Conservation (phyloP, 2,113 vertebrate genomes). For the Nerophis ophidion region DNA sequence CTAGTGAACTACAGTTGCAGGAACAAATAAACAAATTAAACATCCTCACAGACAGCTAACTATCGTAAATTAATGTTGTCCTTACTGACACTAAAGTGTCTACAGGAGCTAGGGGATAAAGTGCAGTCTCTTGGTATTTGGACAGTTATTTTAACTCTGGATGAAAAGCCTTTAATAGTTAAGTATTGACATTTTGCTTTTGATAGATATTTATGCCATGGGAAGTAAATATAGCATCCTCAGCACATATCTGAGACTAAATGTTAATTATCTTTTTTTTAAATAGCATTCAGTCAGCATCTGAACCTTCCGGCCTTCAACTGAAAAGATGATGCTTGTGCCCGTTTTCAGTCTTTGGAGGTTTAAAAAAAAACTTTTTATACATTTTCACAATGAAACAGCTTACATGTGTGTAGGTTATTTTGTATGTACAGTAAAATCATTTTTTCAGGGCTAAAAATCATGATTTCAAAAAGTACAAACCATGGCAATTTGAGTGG, state of each 20-base stretch:
- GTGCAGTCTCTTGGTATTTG: conserved; percentile 33
- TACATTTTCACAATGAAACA: too few species aligned
- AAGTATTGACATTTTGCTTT: conserved; percentile 10
- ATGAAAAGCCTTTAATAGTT: neutral
- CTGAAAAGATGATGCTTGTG: neutral
- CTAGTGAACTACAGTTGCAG: neutral
- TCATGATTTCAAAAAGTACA: too few species aligned
- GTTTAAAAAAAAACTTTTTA: too few species aligned
- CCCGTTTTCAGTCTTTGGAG: neutral
- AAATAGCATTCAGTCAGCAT: neutral
- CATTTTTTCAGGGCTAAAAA: too few species aligned
- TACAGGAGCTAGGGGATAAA: conserved; percentile 16
- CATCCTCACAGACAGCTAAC: neutral
- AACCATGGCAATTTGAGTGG: too few species aligned
- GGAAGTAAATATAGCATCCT: neutral
- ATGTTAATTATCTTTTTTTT: neutral
- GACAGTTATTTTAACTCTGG: conserved; percentile 8
- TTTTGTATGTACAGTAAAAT: too few species aligned
- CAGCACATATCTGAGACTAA: neutral
- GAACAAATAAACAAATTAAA: neutral
- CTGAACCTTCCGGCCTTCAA: neutral
- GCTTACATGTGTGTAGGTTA: too few species aligned
- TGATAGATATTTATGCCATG: neutral
- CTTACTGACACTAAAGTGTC: neutral
- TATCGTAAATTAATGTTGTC: neutral